phyloP scores from a whole-genome alignment of 1,140 invertebrate genomes.

The Hyposmocoma kahamanoa region DNA sequence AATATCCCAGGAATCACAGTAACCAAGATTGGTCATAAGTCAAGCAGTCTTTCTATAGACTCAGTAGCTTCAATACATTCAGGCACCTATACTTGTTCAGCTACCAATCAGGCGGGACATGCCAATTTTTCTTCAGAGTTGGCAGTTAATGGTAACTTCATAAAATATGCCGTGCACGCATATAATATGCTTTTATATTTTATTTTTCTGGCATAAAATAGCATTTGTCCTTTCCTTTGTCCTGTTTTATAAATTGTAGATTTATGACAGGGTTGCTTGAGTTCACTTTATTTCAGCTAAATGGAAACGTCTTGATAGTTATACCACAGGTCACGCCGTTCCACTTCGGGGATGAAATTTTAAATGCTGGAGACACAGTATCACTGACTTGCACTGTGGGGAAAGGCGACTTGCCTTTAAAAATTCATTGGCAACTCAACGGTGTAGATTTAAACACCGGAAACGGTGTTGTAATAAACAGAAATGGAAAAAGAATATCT shows the following conservation, averaged over 20 bases:
- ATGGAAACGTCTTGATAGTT: constrained; percentile 58
- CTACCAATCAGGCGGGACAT: constrained; percentile 78
- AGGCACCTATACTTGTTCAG: constrained; percentile 83
- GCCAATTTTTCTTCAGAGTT: constrained; percentile 77
- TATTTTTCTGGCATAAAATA: background rate
- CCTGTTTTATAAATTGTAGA: constrained; percentile 36
- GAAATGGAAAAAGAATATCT: constrained; percentile 71
- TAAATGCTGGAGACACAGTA: constrained; percentile 82
- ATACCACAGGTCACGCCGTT: constrained; percentile 81
- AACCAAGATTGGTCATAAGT: constrained; percentile 74
- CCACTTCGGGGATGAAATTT: constrained; percentile 78
- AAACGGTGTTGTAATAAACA: constrained; percentile 58
- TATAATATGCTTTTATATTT: background rate
- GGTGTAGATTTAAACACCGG: constrained; percentile 63
- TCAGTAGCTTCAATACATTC: constrained; percentile 79
- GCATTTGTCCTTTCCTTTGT: constrained; percentile 3
- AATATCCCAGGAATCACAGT: constrained; percentile 66
- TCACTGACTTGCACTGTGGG: constrained; percentile 83
- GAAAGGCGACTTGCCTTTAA: constrained; percentile 81
- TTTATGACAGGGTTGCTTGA: too few species aligned
- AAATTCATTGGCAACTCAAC: constrained; percentile 80
- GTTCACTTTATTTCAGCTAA: too few species aligned
- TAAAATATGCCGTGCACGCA: background rate
- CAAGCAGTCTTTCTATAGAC: constrained; percentile 82
- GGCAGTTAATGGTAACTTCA: constrained; percentile 76